These are phyloP conservation scores for Metopia argyrocephala DNA, from an alignment of 2,888 invertebrate genomes.

Conservation along the genomic window DNA sequence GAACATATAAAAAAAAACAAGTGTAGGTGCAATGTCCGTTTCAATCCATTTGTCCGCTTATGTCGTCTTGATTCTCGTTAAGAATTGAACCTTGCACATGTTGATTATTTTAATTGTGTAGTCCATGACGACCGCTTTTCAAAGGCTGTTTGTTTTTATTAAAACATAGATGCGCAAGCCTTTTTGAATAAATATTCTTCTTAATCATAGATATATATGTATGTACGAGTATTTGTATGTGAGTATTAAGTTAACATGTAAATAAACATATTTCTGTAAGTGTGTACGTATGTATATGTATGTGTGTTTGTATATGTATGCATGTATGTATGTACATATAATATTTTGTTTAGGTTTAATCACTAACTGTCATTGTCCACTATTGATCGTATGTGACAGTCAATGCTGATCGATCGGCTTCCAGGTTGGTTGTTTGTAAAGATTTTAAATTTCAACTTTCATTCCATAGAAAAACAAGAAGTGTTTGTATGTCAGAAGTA, in stretches of 20 bases:
- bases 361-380: slow-evolving; percentile 65
- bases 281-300: background rate
- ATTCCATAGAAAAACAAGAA: slow-evolving; percentile 56
- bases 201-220: slow-evolving; percentile 59
- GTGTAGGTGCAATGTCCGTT: slow-evolving; percentile 65
- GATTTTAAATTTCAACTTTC: slow-evolving; percentile 62
- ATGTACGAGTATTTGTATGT: slow-evolving; percentile 14
- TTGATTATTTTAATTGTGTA: slow-evolving; percentile 3
- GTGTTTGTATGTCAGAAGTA: slow-evolving; percentile 55
- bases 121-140: slow-evolving; percentile 51
- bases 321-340: slow-evolving; percentile 9
- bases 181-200: slow-evolving; percentile 50
- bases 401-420: slow-evolving; percentile 43
- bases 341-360: slow-evolving; percentile 63
- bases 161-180: slow-evolving; percentile 41
- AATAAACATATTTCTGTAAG: background rate
- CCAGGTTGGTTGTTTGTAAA: slow-evolving; percentile 48
- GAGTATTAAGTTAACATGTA: background rate
- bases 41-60: slow-evolving; percentile 48
- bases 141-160: slow-evolving; percentile 50
- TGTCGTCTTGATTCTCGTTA: slow-evolving; percentile 48
- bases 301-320: background rate
- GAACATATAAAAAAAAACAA: slow-evolving; percentile 38
- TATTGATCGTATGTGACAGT: slow-evolving; percentile 35
- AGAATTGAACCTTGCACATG: slow-evolving; percentile 46